phyloP scores from a whole-genome alignment of 1,140 invertebrate species.

The Caenorhabditis briggsae region DNA sequence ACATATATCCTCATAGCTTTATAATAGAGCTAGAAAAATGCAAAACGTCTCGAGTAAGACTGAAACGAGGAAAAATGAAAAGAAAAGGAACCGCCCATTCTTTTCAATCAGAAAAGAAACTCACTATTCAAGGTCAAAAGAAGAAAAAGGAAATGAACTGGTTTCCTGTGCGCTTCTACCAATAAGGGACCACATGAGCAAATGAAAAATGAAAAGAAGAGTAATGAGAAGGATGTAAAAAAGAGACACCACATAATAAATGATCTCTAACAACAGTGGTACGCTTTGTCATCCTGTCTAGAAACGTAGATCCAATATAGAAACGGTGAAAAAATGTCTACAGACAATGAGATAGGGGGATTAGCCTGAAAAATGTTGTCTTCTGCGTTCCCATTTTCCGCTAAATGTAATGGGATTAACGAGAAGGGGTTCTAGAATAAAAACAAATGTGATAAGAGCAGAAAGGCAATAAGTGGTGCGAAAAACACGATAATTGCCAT shows the following conservation, averaged over 20 bases:
- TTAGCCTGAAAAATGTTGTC: not conserved
- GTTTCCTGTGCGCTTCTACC: not conserved
- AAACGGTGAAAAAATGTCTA: not conserved
- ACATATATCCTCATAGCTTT: not conserved
- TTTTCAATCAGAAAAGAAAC: conserved; percentile 12
- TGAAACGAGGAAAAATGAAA: not conserved
- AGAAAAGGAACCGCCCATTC: not conserved
- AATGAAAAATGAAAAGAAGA: no score
- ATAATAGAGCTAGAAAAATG: not conserved
- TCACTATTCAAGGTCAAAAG: no score
- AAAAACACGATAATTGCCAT: conserved; percentile 32
- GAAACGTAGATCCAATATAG: not conserved
- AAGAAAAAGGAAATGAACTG: conserved; percentile 12
- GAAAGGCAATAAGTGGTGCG: conserved; percentile 13
- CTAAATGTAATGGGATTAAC: conserved; percentile 9
- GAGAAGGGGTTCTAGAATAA: not conserved
- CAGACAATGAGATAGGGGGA: not conserved
- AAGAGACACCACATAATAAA: conserved; percentile 26
- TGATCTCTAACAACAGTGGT: not conserved
- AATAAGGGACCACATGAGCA: conserved; percentile 9
- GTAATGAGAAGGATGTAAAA: not conserved
- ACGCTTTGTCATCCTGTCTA: conserved; percentile 17
- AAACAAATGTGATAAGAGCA: not conserved
- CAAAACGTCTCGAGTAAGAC: not conserved
- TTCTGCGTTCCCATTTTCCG: not conserved